Evolutionary conservation across 2,888 invertebrate genomes (phyloP).

Genomic region (Scelioninae gen. 1): DNA sequence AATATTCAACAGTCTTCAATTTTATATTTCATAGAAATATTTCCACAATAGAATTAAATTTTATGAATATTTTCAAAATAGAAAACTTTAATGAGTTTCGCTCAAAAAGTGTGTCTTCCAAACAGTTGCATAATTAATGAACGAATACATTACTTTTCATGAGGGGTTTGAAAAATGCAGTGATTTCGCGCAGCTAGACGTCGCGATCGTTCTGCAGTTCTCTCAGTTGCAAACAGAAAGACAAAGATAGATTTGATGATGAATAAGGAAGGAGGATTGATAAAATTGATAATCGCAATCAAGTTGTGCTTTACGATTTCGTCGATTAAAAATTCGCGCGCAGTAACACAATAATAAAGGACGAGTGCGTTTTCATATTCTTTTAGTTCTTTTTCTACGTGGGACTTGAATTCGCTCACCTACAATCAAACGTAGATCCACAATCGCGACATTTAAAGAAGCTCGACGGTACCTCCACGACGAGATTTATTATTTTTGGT

Average conservation of each 20-base stretch:
- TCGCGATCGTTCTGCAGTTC: too few species aligned
- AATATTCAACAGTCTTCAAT: too few species aligned
- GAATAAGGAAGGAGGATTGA: neutral
- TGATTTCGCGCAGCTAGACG: too few species aligned
- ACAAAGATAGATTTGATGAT: neutral
- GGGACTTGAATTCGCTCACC: slow-evolving; percentile 30
- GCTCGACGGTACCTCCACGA: slow-evolving; percentile 42
- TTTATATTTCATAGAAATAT: too few species aligned
- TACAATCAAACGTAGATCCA: slow-evolving; percentile 56
- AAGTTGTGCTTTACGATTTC: slow-evolving; percentile 46
- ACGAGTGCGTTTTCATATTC: slow-evolving; percentile 42
- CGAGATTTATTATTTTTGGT: slow-evolving; percentile 25
- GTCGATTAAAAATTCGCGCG: slow-evolving; percentile 51
- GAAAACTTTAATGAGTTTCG: too few species aligned
- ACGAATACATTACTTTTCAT: too few species aligned
- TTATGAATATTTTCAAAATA: too few species aligned
- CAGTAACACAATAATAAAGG: slow-evolving; percentile 30
- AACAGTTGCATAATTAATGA: too few species aligned
- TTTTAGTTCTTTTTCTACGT: slow-evolving; percentile 27
- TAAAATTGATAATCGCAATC: slow-evolving; percentile 22
- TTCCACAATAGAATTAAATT: too few species aligned
- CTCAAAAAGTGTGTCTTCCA: too few species aligned
- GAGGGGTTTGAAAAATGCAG: too few species aligned
- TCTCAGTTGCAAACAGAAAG: too few species aligned
- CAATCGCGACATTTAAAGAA: slow-evolving; percentile 63